Evolutionary conservation across 2,888 invertebrate species (phyloP), one percentile per base, ranked within the genome.

Genomic region (Polydrusus pterygomalis): DNA sequence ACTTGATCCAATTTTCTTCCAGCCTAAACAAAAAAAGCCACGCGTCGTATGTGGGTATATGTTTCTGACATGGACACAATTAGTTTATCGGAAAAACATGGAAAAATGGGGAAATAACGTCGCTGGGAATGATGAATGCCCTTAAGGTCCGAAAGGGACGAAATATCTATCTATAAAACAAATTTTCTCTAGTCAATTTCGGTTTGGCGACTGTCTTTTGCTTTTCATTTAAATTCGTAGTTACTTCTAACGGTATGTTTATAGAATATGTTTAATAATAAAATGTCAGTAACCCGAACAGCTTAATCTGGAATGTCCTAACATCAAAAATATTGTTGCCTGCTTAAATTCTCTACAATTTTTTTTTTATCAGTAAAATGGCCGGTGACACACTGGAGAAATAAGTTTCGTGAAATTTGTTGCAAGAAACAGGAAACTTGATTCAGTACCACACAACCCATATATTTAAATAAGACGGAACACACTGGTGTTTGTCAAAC

Each of bases 41-140:
- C 75, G 38, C 60, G 70, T 75, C 63, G 70, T 54, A 63, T 70
- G 64, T 34, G 58, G 56, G 62, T 43, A 70, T 71, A 72, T 76
- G 76, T 72, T 76, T 72, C 68, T 76, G 76, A 76, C 76, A 63
- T 64, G 69, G 76, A 76, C 76, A 76, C 76, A 76, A 76, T 76
- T 76, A 76, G 76, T 76, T 76, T 76, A 76, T 76, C 72, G 72
- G 72, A 65, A 70, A 72, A 76, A 76, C 68, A 68, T 63, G 76
- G 76, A 76, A 76, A 76, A 76, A 75, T 75, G 75, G 75, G 68
- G 63, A 75, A 75, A 75, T 75, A 72, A 72, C 76, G 76, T 76
- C 76, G 71, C 72, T 69, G 76, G 43, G 64, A 72, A 76, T 72
- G 76, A 76, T 76, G 72, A 76, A 76, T 76, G 72, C 76, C 69